These are phyloP conservation scores for Cephalopterus ornatus DNA, from an alignment of 2,113 vertebrate species.

Conservation along the genomic window DNA sequence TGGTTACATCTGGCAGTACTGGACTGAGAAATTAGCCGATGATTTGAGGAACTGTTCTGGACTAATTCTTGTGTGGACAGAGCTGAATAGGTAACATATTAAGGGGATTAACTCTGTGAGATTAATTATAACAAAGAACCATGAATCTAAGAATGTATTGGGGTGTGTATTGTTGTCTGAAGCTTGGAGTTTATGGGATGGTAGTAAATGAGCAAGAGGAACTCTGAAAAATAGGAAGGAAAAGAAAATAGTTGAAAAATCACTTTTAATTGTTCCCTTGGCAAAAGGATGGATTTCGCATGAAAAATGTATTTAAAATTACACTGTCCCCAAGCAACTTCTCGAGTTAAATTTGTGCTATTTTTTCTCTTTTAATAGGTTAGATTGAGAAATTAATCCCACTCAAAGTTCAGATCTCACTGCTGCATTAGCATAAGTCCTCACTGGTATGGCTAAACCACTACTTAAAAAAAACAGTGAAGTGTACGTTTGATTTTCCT, in stretches of 20 bases:
- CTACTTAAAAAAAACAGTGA: neutral
- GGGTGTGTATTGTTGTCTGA: neutral
- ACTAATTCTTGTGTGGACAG: neutral
- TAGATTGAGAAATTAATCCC: neutral
- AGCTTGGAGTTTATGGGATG: neutral
- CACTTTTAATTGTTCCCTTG: neutral
- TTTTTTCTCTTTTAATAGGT: neutral
- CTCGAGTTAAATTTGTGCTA: neutral
- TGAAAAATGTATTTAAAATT: neutral
- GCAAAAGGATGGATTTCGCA: neutral
- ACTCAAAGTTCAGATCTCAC: neutral
- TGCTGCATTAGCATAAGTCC: neutral
- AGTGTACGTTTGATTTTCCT: neutral
- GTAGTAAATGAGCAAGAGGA: neutral
- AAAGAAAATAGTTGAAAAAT: neutral
- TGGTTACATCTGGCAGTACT: neutral
- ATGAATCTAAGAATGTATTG: neutral
- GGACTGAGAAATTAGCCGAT: slow-evolving; percentile 2
- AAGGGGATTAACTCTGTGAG: neutral
- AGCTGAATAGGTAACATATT: neutral
- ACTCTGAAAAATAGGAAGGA: neutral
- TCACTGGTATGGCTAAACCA: neutral
- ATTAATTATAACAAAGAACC: neutral
- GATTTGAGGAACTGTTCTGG: neutral
- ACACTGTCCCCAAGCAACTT: neutral